A percentile compares a stretch with the other conserved stretches of the same genome.
phyloP scores from a whole-genome alignment of 2,888 invertebrate genomes.

The Monochamus alternatus region DNA sequence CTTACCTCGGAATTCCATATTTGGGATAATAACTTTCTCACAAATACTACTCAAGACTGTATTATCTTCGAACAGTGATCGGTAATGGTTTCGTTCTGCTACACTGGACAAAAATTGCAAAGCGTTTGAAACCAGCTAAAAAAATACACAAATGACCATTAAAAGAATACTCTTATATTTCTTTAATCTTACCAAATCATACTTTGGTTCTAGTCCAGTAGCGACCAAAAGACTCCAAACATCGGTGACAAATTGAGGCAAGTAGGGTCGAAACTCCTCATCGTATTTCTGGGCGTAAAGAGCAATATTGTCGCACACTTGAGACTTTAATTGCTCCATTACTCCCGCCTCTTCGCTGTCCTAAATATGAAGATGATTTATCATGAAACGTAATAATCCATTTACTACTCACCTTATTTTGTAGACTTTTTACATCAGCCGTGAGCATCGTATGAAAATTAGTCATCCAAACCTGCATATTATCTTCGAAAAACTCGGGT shows the following conservation, averaged over 20 bases:
- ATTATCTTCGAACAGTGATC: slow-evolving; percentile 90
- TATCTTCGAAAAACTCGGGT: slow-evolving; percentile 99
- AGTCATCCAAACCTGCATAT: slow-evolving; percentile 96
- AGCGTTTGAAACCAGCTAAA: slow-evolving; percentile 95
- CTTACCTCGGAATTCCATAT: slow-evolving; percentile 94
- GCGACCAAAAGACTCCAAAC: slow-evolving; percentile 93
- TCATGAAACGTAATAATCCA: background rate
- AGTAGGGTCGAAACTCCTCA: slow-evolving; percentile 94
- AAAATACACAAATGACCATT: slow-evolving; percentile 43
- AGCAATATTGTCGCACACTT: slow-evolving; percentile 95
- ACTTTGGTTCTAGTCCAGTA: slow-evolving; percentile 89
- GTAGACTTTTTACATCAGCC: slow-evolving; percentile 83
- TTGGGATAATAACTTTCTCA: slow-evolving; percentile 98
- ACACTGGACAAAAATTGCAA: slow-evolving; percentile 96
- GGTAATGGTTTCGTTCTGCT: slow-evolving; percentile 91
- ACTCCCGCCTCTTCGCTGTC: slow-evolving; percentile 91
- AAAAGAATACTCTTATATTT: slow-evolving; percentile 10
- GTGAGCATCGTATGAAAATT: slow-evolving; percentile 88
- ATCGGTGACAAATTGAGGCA: slow-evolving; percentile 93
- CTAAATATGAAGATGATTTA: slow-evolving; percentile 67
- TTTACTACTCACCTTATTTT: slow-evolving; percentile 74
- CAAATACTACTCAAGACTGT: slow-evolving; percentile 92
- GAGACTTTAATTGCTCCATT: slow-evolving; percentile 92
- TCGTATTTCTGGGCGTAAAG: slow-evolving; percentile 98
- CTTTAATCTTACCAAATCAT: slow-evolving; percentile 83